Evolutionary conservation across 2,888 invertebrate genomes (phyloP).

Genomic region (Synanthedon formicaeformis): DNA sequence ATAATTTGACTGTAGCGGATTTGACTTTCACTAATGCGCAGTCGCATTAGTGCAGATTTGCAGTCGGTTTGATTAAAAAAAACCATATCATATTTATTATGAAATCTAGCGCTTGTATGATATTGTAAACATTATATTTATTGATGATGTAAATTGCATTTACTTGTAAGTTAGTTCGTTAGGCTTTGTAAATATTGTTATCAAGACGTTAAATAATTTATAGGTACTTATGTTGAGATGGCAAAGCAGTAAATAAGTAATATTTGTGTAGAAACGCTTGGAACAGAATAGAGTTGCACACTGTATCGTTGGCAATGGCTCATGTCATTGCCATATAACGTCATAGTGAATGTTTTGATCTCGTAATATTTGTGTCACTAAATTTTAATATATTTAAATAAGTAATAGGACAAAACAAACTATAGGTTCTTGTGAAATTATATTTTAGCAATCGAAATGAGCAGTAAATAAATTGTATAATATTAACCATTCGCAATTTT

Average conservation of each 20-base stretch:
- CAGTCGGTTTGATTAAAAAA: constrained; percentile 54
- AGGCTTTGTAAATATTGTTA: constrained; percentile 72
- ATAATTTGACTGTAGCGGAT: constrained; percentile 45
- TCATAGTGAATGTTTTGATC: constrained; percentile 55
- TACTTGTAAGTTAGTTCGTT: constrained; percentile 63
- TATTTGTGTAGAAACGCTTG: constrained; percentile 57
- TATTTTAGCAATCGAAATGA: constrained; percentile 9
- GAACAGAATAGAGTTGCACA: constrained; percentile 55
- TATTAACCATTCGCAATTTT: not conserved
- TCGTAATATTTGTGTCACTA: constrained; percentile 46
- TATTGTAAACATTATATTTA: constrained; percentile 68
- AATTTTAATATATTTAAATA: constrained; percentile 17
- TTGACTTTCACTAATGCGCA: constrained; percentile 32
- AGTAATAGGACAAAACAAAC: constrained; percentile 9
- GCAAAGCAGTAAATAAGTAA: constrained; percentile 43
- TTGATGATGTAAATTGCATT: constrained; percentile 67
- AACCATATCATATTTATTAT: constrained; percentile 58
- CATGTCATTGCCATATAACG: constrained; percentile 45
- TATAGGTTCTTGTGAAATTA: constrained; percentile 16
- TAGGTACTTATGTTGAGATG: constrained; percentile 56
- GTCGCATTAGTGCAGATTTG: no score
- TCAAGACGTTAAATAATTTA: constrained; percentile 67
- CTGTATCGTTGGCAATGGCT: constrained; percentile 29
- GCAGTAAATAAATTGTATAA: constrained; percentile 3
- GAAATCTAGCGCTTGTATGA: constrained; percentile 65